Evolutionary conservation across 2,888 invertebrate genomes (phyloP), one percentile per base, ranked within the genome.

Genomic region (Lagria hirta): DNA sequence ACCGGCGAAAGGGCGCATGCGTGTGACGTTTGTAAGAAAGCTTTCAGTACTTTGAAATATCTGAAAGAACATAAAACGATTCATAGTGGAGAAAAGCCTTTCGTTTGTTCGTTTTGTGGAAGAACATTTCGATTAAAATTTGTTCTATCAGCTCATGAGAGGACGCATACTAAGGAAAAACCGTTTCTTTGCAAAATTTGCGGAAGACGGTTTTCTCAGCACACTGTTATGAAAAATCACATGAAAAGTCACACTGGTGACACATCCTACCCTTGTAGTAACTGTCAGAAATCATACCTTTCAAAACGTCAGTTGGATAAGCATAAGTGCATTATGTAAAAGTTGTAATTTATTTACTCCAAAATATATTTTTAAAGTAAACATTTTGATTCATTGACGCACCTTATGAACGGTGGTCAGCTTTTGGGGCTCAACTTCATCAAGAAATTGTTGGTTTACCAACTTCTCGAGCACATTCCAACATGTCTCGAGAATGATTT

Each of bases 171-270:
- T 2, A 34, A 34, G 18, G 62, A 65, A 6, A 75, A 73, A 41
- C 75, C 71, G 22, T 75, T 70, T 48, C 74, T 72, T 28, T 80
- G 79, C 26, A 17, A 35, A 5, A 12, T 49, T 17, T 50, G 50
- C 38, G 70, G 69, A 2, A 75, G 73, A 49, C 65, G 70, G 3
- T 77, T 76, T 56, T 73, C 75, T 1, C 75, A 76, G 8, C 3
- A 6, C 3, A 11, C 8, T 3, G 13, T 12, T 26, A 5, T 26
- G 26, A 26, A 11, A 11, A 11, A 11, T 11, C 26, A 26, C 12
- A 11, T 11, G 3, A 8, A 11, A 8, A 11, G 3, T 11, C 26
- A 26, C 7, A 11, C 1, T 3, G 26, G 26, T 7, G 26, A 26
- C 5, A 26, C 11, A 11, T n/a, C 26, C 3, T 26, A 13, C 12